Evolutionary conservation across 1,140 invertebrate genomes (phyloP).

Genomic region (Trichomalopsis sarcophagae): DNA sequence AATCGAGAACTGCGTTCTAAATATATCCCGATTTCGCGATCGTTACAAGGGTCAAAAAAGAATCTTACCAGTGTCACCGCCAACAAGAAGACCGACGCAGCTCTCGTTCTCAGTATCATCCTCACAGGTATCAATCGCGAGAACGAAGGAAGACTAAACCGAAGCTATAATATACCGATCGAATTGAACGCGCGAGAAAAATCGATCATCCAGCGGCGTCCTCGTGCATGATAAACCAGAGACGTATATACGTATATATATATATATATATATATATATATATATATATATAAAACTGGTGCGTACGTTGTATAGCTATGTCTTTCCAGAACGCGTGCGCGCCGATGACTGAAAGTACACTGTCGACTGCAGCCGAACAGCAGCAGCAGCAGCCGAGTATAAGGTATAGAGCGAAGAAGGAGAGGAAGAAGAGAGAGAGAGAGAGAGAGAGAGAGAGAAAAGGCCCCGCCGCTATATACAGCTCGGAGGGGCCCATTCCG

Average conservation of each 20-base stretch:
- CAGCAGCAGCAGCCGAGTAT: neutral
- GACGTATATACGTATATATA: neutral
- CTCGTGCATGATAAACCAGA: neutral
- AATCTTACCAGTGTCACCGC: slow-evolving; percentile 21
- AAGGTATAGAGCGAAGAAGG: slow-evolving; percentile 10
- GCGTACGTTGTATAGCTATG: neutral
- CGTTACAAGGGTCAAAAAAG: too few relatives aligned
- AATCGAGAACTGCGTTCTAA: too few relatives aligned
- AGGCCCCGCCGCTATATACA: neutral
- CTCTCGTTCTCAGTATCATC: slow-evolving; percentile 19
- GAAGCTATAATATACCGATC: too few relatives aligned
- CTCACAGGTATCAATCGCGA: neutral
- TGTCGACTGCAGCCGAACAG: slow-evolving; percentile 19
- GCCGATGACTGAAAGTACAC: slow-evolving; percentile 61
- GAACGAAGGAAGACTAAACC: neutral
- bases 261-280: too few relatives aligned
- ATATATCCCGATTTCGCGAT: too few relatives aligned
- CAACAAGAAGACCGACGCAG: slow-evolving; percentile 4
- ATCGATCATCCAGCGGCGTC: slow-evolving; percentile 2
- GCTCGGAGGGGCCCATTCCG: slow-evolving; percentile 48
- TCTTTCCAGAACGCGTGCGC: slow-evolving; percentile 54
- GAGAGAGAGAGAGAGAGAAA: slow-evolving; percentile 34
- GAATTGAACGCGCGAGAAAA: neutral
- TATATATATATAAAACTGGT: neutral
- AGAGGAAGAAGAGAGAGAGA: slow-evolving; percentile 50